Percentiles rank a stretch among this genome's conserved stretches.
These are phyloP conservation scores for Neomonachus schauinslandi DNA, from an alignment of 2,113 vertebrate genomes.

Conservation along the genomic window DNA sequence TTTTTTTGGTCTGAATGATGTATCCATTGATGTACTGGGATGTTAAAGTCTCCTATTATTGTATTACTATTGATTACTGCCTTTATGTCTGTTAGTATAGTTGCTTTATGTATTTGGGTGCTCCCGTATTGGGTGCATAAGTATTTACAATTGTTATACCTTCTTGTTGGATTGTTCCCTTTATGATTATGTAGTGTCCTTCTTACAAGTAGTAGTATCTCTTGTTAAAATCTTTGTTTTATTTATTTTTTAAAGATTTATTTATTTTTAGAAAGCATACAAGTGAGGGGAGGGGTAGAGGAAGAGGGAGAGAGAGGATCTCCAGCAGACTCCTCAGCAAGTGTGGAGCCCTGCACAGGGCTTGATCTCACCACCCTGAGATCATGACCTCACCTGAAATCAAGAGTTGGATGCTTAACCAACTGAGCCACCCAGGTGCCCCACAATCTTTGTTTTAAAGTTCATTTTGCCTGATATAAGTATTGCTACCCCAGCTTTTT, in stretches of 20 bases:
- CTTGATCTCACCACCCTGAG: too few species aligned
- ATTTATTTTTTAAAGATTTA: neutral
- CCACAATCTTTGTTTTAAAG: neutral
- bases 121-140: neutral
- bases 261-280: neutral
- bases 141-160: neutral
- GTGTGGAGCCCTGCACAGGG: too few species aligned
- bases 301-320: neutral
- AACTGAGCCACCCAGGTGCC: neutral
- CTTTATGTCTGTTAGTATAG: neutral
- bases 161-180: neutral
- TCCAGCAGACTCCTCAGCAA: neutral
- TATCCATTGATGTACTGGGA: too few species aligned
- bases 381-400: neutral
- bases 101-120: too few species aligned
- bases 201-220: neutral
- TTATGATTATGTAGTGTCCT: neutral
- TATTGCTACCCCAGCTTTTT: neutral
- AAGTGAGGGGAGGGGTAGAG: neutral
- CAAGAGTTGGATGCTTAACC: neutral
- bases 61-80: neutral
- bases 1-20: too few species aligned
- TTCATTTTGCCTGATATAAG: neutral
- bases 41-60: neutral
- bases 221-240: neutral